Conservation (phyloP, 2,888 invertebrate genomes). For the Acholoe squamosa region DNA sequence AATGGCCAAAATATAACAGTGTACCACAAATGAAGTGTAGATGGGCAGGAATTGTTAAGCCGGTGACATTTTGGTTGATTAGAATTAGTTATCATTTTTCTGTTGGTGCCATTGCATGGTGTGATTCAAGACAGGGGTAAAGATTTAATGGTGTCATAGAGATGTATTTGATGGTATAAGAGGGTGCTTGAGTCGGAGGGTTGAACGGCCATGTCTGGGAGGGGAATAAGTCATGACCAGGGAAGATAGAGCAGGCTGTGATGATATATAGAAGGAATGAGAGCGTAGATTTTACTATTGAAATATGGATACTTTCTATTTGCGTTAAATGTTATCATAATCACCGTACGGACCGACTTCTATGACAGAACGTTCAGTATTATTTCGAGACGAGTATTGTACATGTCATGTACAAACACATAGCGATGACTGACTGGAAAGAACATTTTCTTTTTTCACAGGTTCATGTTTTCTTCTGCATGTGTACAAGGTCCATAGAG, state of each 20-base stretch:
- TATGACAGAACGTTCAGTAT: slow-evolving; percentile 30
- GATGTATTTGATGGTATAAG: no score
- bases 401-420: neutral
- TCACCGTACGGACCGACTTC: neutral
- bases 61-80: no score
- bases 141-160: no score
- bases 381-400: neutral
- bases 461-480: neutral
- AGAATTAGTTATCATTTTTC: no score
- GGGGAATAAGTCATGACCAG: no score
- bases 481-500: neutral
- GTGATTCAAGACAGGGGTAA: no score
- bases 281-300: neutral
- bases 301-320: neutral
- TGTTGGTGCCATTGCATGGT: no score
- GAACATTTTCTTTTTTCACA: neutral
- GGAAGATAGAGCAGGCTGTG: neutral
- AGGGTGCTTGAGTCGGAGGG: no score
- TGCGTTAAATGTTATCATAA: neutral
- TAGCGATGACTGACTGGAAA: neutral
- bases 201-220: no score
- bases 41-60: no score
- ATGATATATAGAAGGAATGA: neutral
- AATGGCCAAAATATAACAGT: no score
- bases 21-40: no score